phyloP scores from a whole-genome alignment of 1,140 invertebrate species.

The Drosophila setifemur region DNA sequence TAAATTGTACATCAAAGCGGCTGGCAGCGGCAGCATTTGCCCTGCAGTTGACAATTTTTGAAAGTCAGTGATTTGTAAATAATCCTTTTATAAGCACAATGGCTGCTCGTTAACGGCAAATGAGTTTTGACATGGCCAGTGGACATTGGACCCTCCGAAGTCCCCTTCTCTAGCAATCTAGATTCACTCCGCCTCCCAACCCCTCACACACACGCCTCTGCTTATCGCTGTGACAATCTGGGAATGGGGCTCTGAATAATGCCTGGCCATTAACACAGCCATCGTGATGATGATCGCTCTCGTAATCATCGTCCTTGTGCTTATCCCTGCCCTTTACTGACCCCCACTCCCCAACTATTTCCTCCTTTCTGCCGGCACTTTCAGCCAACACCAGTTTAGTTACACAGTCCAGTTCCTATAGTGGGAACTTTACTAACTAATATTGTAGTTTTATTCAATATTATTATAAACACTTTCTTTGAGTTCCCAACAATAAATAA shows the following conservation, averaged over 20 bases:
- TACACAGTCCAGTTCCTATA: not conserved
- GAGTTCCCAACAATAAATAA: too few species aligned
- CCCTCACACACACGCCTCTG: slow-evolving; percentile 22
- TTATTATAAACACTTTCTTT: too few species aligned
- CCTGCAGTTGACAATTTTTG: slow-evolving; percentile 81
- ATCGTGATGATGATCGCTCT: slow-evolving; percentile 36
- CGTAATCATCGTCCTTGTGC: slow-evolving; percentile 21
- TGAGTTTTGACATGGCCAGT: slow-evolving; percentile 77
- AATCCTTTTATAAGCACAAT: slow-evolving; percentile 80
- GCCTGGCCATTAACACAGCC: slow-evolving; percentile 74
- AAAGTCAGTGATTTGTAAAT: slow-evolving; percentile 81
- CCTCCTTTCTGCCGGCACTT: slow-evolving; percentile 47
- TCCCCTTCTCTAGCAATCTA: slow-evolving; percentile 5
- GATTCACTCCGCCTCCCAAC: slow-evolving; percentile 10
- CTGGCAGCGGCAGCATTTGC: slow-evolving; percentile 52
- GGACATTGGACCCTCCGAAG: slow-evolving; percentile 28
- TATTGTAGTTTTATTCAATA: too few species aligned
- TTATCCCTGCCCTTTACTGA: slow-evolving; percentile 32
- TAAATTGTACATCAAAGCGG: slow-evolving; percentile 78
- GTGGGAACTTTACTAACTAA: too few species aligned
- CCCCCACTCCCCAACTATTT: not conserved
- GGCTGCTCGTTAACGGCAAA: slow-evolving; percentile 76
- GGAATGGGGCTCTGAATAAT: slow-evolving; percentile 76
- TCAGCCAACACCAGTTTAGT: slow-evolving; percentile 58
- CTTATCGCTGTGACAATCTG: slow-evolving; percentile 67